Conservation (phyloP, 2,113 vertebrate species). For the Onychostoma macrolepis region DNA sequence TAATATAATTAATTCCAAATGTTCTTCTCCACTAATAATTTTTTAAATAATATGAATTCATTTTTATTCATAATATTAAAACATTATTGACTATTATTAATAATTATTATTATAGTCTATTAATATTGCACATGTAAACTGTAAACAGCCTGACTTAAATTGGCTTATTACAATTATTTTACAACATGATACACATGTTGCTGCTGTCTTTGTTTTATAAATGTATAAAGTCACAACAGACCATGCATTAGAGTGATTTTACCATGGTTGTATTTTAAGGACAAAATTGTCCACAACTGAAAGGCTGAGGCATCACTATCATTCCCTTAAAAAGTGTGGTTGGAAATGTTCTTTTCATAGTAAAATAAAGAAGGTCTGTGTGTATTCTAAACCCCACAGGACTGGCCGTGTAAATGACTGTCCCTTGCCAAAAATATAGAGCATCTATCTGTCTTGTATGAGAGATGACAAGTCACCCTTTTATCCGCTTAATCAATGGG, state of each 20-base stretch:
- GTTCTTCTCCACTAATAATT: too few relatives aligned
- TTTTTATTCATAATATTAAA: too few relatives aligned
- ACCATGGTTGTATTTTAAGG: not conserved
- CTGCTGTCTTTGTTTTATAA: not conserved
- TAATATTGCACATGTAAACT: too few relatives aligned
- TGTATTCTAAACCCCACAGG: not conserved
- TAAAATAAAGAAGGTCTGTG: not conserved
- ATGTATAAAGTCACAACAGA: not conserved
- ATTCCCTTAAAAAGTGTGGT: not conserved
- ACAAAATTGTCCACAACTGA: not conserved
- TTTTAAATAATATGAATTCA: too few relatives aligned
- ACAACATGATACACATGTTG: not conserved
- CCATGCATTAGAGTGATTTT: not conserved
- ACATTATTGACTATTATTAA: too few relatives aligned
- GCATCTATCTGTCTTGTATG: conserved; percentile 65
- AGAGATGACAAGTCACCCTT: conserved; percentile 71
- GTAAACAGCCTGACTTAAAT: too few relatives aligned
- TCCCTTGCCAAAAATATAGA: conserved; percentile 62
- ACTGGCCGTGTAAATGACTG: conserved; percentile 41
- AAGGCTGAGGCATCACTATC: not conserved
- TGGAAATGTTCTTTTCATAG: not conserved
- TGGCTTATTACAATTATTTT: not conserved
- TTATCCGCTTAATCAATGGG: conserved; percentile 70
- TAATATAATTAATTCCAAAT: too few relatives aligned
- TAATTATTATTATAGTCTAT: too few relatives aligned